phyloP scores from a whole-genome alignment of 2,797 vertebrate genomes.

The Lacerta agilis region DNA sequence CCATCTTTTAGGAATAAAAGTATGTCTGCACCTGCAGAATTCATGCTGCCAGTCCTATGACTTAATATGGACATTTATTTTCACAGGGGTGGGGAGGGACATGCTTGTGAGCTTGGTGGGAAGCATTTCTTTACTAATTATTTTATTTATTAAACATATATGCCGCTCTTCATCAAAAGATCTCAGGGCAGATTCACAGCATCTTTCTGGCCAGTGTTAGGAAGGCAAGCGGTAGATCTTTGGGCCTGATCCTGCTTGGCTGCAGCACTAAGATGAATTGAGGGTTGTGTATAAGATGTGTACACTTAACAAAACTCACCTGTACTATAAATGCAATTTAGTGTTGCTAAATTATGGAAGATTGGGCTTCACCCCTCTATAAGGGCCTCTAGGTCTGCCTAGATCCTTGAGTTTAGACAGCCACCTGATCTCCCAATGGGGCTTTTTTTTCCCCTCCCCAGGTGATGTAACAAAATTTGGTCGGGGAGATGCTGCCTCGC shows the following conservation, averaged over 20 bases:
- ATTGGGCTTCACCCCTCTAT: no score
- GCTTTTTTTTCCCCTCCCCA: slow-evolving; percentile 59
- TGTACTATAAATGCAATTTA: not conserved
- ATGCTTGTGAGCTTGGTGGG: not conserved
- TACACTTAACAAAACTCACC: not conserved
- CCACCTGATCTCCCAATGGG: not conserved
- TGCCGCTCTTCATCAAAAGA: no score
- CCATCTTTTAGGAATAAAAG: not conserved
- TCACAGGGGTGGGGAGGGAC: not conserved
- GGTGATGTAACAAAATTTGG: slow-evolving; percentile 96
- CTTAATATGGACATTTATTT: not conserved
- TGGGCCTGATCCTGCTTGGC: no score
- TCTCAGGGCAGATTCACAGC: no score
- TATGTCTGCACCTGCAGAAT: not conserved
- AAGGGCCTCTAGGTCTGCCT: no score
- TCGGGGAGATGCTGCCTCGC: slow-evolving; percentile 93
- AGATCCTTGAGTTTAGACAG: not conserved
- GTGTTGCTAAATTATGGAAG: not conserved
- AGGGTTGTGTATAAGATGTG: not conserved
- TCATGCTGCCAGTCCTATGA: no score
- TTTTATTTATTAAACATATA: no score
- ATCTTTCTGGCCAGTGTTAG: not conserved
- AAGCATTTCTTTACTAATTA: no score
- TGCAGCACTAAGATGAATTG: not conserved
- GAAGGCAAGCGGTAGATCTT: not conserved